phyloP scores from a whole-genome alignment of 1,140 invertebrate species.

The Pteromalus puparum region DNA sequence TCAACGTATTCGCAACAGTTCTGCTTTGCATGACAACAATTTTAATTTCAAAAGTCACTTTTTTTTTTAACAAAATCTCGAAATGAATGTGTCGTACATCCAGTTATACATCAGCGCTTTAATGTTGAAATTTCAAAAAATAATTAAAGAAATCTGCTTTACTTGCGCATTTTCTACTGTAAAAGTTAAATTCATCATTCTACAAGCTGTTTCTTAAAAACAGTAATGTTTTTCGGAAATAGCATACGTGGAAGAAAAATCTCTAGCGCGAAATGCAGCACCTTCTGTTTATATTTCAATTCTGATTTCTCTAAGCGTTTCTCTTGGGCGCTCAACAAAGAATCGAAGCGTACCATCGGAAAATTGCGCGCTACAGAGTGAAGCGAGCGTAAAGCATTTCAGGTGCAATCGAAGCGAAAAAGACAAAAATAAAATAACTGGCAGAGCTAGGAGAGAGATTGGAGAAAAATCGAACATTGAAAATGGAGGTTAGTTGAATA shows the following conservation, averaged over 20 bases:
- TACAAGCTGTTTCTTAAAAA: too few relatives aligned
- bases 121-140: too few relatives aligned
- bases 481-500: not conserved
- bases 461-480: not conserved
- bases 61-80: too few relatives aligned
- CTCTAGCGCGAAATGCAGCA: not conserved
- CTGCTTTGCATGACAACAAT: too few relatives aligned
- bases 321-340: not conserved
- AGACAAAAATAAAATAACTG: not conserved
- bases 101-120: too few relatives aligned
- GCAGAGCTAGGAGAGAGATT: not conserved
- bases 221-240: not conserved
- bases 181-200: too few relatives aligned
- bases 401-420: not conserved
- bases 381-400: not conserved
- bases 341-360: not conserved
- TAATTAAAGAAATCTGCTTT: too few relatives aligned
- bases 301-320: constrained; percentile 4
- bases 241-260: not conserved
- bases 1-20: too few relatives aligned
- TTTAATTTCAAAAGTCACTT: too few relatives aligned
- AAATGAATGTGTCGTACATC: too few relatives aligned
- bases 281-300: constrained; percentile 4
- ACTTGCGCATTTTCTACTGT: too few relatives aligned
- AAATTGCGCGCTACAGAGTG: not conserved